These are phyloP conservation scores for Cryptosula pallasiana DNA, from an alignment of 2,888 invertebrate genomes.

Conservation along the genomic window DNA sequence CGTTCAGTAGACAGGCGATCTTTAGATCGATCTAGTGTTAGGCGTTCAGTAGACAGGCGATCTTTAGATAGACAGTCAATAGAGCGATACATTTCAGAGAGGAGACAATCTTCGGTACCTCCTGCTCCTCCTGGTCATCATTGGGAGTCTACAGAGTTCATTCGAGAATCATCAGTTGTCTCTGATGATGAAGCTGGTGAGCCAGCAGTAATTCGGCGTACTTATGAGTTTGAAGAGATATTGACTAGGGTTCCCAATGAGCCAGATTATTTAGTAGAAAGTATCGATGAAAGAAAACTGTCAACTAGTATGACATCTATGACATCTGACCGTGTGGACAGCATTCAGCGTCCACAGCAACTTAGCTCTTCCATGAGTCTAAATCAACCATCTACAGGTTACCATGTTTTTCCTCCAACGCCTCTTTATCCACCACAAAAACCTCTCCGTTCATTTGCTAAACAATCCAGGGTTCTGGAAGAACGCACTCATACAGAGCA, in stretches of 20 bases:
- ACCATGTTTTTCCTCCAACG: constrained; percentile 12
- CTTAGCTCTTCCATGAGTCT: not conserved
- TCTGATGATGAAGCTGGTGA: constrained; percentile 19
- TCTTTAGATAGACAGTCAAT: not conserved
- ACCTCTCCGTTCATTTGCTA: not conserved
- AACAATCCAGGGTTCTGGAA: not conserved
- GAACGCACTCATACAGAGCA: not conserved
- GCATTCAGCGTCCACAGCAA: not conserved
- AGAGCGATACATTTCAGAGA: not conserved
- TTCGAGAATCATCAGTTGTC: constrained; percentile 18
- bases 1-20: constrained; percentile 1
- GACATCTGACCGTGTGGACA: not conserved
- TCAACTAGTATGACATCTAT: not conserved
- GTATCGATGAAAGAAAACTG: not conserved
- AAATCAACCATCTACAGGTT: constrained; percentile 14
- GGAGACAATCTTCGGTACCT: not conserved
- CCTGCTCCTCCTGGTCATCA: constrained; percentile 15
- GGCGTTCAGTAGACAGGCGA: not conserved
- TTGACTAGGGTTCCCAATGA: not conserved
- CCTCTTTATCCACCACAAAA: constrained; percentile 6
- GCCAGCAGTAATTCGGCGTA: constrained; percentile 7
- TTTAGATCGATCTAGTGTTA: not conserved
- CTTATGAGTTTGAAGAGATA: constrained; percentile 11
- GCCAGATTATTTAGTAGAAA: not conserved
- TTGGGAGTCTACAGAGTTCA: constrained; percentile 19